Conservation (phyloP, 2,113 vertebrate genomes). For the Pluvialis apricaria region DNA sequence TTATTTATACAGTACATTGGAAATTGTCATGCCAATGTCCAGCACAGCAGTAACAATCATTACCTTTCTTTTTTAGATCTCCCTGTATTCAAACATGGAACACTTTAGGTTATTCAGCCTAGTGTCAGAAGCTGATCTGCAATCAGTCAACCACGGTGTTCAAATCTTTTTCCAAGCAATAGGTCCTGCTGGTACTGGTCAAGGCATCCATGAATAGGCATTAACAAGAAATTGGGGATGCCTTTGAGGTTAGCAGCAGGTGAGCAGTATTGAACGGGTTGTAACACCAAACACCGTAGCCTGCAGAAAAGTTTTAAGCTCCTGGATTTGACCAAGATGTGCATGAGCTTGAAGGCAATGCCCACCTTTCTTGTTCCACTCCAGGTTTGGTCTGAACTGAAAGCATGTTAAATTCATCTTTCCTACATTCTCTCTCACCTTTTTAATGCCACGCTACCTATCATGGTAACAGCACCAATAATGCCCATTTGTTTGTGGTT, state of each 20-base stretch:
- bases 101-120: not conserved
- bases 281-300: not conserved
- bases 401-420: not conserved
- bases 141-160: not conserved
- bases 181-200: not conserved
- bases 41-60: not conserved
- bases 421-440: constrained; percentile 70
- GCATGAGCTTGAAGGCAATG: not conserved
- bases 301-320: not conserved
- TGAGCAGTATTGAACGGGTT: not conserved
- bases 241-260: not conserved
- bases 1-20: not conserved
- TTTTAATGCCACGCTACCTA: constrained; percentile 82
- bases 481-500: constrained; percentile 96
- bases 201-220: not conserved
- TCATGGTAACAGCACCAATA: constrained; percentile 90
- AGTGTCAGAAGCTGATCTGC: not conserved
- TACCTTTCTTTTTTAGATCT: not conserved
- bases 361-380: not conserved
- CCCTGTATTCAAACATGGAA: not conserved
- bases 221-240: not conserved
- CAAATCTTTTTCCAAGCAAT: not conserved
- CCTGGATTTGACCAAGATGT: not conserved
- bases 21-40: not conserved
- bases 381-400: not conserved